Evolutionary conservation across 2,797 vertebrate genomes (phyloP), one percentile per base, ranked within the genome.

Genomic region (Nyctalus aviator): DNA sequence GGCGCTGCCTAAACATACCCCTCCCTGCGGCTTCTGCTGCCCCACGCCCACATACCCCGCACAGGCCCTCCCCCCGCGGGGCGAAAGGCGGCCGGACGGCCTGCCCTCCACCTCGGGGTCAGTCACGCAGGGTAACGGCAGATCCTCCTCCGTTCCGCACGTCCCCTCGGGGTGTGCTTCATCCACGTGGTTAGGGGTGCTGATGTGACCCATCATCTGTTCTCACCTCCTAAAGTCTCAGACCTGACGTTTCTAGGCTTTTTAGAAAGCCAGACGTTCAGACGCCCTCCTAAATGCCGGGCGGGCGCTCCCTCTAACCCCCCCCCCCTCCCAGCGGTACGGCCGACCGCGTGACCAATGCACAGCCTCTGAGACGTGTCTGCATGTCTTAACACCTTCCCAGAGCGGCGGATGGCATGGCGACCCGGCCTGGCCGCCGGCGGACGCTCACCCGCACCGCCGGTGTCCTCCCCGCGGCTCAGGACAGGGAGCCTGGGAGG

Each of bases 301-400:
- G 81, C 41, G 55, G 66, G 75, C 18, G 68, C 5, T 46, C 23
- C 10, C 75, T 78, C 5, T 55, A 88, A 95, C 75, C 82, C 44
- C 44, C 44, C 10, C 4, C 75, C 82, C 44, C 44, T 8, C 10
- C 4, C 44, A 8, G 44, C 44, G 44, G 10, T 44, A 8, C 46
- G 46, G 46, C 62, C 91, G 88, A 76, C 73, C 35, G 59, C 27
- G 46, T 12, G 84, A 78, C 12, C 71, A 87, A 75, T 64, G 84
- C 77, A 93, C 87, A 94, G 66, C 23, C 23, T 71, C 90, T 82
- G 91, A 90, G 35, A 66, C 35, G 77, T 46, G 13, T 88, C 88
- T 90, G 73, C 55, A 50, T 68, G 13, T 87, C 81, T 93, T 82
- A 77, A 93, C 90, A 46, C 1, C 23, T 66, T 94, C 87, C 44